These are phyloP conservation scores for Tenthredo mesomela DNA, from an alignment of 2,888 invertebrate species.

Conservation along the genomic window DNA sequence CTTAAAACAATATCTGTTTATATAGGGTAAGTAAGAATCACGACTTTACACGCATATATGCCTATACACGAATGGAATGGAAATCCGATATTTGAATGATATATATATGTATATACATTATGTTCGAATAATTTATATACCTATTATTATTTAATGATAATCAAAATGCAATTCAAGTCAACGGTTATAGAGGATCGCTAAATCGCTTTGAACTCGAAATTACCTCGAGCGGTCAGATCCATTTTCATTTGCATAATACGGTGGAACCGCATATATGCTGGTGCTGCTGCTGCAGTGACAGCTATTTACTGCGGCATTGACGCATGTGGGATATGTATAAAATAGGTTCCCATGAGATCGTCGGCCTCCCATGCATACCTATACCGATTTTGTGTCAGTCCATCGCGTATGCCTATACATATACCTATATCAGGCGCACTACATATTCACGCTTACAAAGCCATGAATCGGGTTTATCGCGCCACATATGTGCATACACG, in stretches of 20 bases:
- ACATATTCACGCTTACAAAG: slow-evolving; percentile 37
- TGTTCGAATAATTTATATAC: background rate
- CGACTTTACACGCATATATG: background rate
- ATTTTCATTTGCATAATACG: slow-evolving; percentile 65
- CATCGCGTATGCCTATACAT: background rate
- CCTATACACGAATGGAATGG: background rate
- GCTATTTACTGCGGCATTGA: slow-evolving; percentile 50
- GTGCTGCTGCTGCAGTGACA: slow-evolving; percentile 35
- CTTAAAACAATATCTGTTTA: background rate
- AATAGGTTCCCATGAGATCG: slow-evolving; percentile 44
- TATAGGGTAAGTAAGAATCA: background rate
- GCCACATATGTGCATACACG: slow-evolving; percentile 31
- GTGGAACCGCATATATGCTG: slow-evolving; percentile 41
- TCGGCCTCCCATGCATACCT: background rate
- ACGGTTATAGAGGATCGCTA: background rate
- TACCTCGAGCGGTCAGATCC: slow-evolving; percentile 60
- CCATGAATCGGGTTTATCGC: slow-evolving; percentile 49
- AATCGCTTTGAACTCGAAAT: slow-evolving; percentile 57
- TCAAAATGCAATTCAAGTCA: slow-evolving; percentile 46
- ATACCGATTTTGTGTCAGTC: slow-evolving; percentile 33
- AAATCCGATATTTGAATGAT: background rate
- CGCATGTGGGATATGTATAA: slow-evolving; percentile 34
- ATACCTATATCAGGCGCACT: background rate
- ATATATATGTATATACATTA: too few relatives aligned
- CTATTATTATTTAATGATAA: background rate